Evolutionary conservation across 1,140 invertebrate species (phyloP), one percentile per base, ranked within the genome.

Genomic region (Drosophila cardini): DNA sequence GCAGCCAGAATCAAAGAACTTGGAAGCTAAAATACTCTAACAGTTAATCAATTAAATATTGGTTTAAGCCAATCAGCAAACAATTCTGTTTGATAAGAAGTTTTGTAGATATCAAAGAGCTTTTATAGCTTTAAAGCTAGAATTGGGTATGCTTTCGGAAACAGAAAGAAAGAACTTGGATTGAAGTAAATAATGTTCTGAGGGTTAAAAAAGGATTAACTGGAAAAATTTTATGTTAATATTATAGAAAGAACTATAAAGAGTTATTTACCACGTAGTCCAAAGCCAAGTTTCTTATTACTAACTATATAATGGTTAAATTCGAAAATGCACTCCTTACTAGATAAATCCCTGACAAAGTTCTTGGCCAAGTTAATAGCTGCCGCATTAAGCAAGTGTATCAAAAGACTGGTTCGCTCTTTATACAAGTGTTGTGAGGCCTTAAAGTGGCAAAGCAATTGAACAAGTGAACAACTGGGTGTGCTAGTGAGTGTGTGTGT

Each of bases 361-460:
- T 7, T 45, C 32, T 10, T 58, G 8, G 16, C 46, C 46, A 53
- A 72, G 34, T 40, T 45, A 43, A 69, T 43, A 50, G 40, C 13
- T 26, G 16, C 38, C 30, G 11, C 10, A 4, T 18, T 13, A 2
- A 11, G 40, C 11, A 13, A 80, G 76, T 36, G 80, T 89, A 87
- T 79, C 60, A 30, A 83, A 70, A 87, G 80, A 78, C 84, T 84
- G 76, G 77, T 84, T 84, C 72, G 77, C 50, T 46, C 45, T 62
- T 46, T 65, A 26, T 46, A 32, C 26, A 48, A 60, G 70, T 81
- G 65, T 55, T 85, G 70, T 75, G 65, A 52, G 72, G 84, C 76
- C 84, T 82, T 69, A 80, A 83, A 87, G 83, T 87, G 83, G 76
- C 80, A 79, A 82, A 87, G 83, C 83, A 87, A 87, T 87, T 87